These are phyloP conservation scores for Lasioglossum lativentre DNA, from an alignment of 2,888 invertebrate species.

Conservation along the genomic window DNA sequence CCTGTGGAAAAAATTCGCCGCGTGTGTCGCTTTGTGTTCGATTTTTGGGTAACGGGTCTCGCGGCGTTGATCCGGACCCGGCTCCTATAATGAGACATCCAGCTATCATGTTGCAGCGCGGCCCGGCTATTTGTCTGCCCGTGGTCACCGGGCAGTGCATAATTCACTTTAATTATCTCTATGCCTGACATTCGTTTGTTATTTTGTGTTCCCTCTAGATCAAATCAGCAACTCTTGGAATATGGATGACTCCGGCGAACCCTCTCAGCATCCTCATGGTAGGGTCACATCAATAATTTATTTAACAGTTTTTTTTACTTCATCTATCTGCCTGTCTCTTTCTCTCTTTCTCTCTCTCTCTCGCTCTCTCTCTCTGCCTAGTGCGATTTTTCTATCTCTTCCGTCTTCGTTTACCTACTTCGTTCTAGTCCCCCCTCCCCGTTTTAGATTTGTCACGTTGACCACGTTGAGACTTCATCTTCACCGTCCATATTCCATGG, in stretches of 20 bases:
- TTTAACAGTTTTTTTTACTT: slow-evolving; percentile 39
- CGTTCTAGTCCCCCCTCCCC: background rate
- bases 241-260: slow-evolving; percentile 84
- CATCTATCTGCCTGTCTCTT: background rate
- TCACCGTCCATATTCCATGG: slow-evolving; percentile 60
- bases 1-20: background rate
- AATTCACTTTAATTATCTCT: slow-evolving; percentile 70
- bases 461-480: slow-evolving; percentile 18
- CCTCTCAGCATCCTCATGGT: slow-evolving; percentile 84
- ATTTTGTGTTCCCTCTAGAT: slow-evolving; percentile 77
- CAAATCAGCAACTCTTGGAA: slow-evolving; percentile 84
- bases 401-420: background rate
- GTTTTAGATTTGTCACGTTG: slow-evolving; percentile 25
- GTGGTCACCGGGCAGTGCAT: slow-evolving; percentile 51
- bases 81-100: slow-evolving; percentile 32
- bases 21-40: background rate
- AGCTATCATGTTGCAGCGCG: slow-evolving; percentile 33
- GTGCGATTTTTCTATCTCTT: background rate
- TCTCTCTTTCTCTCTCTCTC: slow-evolving; percentile 13
- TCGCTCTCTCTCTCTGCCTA: background rate
- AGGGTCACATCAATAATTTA: slow-evolving; percentile 67
- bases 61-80: slow-evolving; percentile 9
- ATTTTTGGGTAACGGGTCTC: slow-evolving; percentile 1
- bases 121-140: slow-evolving; percentile 37
- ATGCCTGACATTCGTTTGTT: slow-evolving; percentile 61